Evolutionary conservation across 2,113 vertebrate genomes (phyloP).

Genomic region (Numenius arquata): DNA sequence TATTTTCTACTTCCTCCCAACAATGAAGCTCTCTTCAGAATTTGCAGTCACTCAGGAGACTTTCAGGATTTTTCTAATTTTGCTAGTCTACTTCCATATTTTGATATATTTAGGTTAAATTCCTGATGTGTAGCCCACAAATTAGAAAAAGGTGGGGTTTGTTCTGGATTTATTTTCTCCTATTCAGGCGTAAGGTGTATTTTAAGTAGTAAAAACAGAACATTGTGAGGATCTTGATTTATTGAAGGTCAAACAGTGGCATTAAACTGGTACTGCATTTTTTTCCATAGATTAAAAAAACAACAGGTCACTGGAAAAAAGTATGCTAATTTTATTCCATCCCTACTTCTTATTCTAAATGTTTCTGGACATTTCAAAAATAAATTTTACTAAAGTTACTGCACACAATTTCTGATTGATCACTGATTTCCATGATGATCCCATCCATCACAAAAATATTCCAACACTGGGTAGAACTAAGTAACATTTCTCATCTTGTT

Average conservation of each 20-base stretch:
- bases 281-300: not conserved
- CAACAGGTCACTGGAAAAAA: not conserved
- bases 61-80: not conserved
- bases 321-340: not conserved
- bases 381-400: not conserved
- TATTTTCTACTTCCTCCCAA: not conserved
- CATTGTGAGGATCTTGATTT: not conserved
- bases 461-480: not conserved
- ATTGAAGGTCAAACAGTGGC: not conserved
- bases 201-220: not conserved
- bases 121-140: not conserved
- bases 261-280: not conserved
- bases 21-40: not conserved
- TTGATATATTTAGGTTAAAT: not conserved
- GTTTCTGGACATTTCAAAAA: not conserved
- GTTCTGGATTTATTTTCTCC: too few relatives aligned
- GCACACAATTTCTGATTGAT: not conserved
- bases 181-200: not conserved
- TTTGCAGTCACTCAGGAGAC: not conserved
- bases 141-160: not conserved
- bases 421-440: not conserved
- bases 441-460: not conserved
- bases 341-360: not conserved
- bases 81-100: not conserved
- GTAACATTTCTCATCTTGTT: not conserved